A percentile compares a stretch with the other conserved stretches of the same genome.
Conservation (phyloP, 1,140 invertebrate species). For the Apis dorsata region DNA sequence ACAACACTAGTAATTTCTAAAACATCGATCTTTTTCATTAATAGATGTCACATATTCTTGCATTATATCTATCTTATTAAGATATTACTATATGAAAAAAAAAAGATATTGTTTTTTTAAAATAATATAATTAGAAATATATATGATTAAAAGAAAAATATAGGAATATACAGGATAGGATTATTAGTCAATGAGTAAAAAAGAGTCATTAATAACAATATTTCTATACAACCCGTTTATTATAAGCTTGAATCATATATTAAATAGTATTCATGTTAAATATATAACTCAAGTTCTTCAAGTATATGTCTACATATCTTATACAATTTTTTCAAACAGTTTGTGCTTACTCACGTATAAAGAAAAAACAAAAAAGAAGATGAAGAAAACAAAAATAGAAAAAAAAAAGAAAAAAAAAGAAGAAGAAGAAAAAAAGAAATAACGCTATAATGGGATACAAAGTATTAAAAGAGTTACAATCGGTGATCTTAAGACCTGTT, state of each 20-base stretch:
- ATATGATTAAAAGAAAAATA: too few species aligned
- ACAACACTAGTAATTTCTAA: too few species aligned
- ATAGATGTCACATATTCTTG: too few species aligned
- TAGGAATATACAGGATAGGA: background rate
- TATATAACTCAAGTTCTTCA: constrained; percentile 72
- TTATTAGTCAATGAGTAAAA: too few species aligned
- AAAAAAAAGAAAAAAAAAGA: background rate
- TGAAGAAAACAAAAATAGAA: background rate
- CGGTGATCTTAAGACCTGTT: constrained; percentile 22
- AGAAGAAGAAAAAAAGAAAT: constrained; percentile 55
- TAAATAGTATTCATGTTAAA: constrained; percentile 72
- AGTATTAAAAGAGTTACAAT: constrained; percentile 55
- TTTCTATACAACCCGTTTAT: constrained; percentile 76
- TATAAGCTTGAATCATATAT: constrained; percentile 77
- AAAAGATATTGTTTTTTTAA: too few species aligned
- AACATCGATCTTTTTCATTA: too few species aligned
- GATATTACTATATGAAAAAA: too few species aligned
- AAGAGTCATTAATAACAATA: background rate
- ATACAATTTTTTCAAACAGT: constrained; percentile 58
- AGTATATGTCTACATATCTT: constrained; percentile 64
- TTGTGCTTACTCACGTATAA: constrained; percentile 52
- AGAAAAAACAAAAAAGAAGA: constrained; percentile 45
- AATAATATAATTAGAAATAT: too few species aligned
- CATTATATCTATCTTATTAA: too few species aligned
- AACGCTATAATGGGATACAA: constrained; percentile 65